Percentiles rank a stretch among this genome's conserved stretches.
phyloP scores from a whole-genome alignment of 2,888 invertebrate species.

The Lasioglossum oenotherae region DNA sequence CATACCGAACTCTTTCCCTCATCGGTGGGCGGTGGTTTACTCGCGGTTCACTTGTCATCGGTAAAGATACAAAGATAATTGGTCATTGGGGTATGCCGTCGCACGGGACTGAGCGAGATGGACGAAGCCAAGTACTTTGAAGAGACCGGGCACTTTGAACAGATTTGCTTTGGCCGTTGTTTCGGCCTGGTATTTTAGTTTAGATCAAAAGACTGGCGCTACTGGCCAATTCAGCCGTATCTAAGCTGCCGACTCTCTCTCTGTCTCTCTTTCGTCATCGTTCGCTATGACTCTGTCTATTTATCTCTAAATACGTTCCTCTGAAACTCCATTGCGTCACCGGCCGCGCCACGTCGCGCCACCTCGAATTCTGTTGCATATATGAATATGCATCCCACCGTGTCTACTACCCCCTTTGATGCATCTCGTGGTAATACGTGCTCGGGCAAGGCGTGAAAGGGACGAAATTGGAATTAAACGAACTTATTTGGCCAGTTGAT shows the following conservation, averaged over 20 bases:
- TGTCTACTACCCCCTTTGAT: slow-evolving; percentile 41
- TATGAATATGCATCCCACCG: slow-evolving; percentile 50
- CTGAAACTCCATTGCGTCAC: slow-evolving; percentile 27
- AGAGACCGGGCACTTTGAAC: slow-evolving; percentile 81
- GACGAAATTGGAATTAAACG: slow-evolving; percentile 19
- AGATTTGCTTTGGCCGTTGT: slow-evolving; percentile 83
- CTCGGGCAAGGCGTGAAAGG: not conserved
- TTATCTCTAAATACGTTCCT: slow-evolving; percentile 40
- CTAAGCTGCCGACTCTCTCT: slow-evolving; percentile 72
- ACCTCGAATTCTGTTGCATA: slow-evolving; percentile 45
- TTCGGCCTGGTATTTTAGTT: slow-evolving; percentile 84
- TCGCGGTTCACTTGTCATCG: slow-evolving; percentile 81
- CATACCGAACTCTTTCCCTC: slow-evolving; percentile 78
- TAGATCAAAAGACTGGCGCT: slow-evolving; percentile 82
- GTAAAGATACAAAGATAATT: slow-evolving; percentile 84
- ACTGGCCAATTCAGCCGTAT: slow-evolving; percentile 82
- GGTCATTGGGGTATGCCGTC: slow-evolving; percentile 81
- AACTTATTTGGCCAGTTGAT: slow-evolving; percentile 28
- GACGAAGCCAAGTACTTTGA: slow-evolving; percentile 79
- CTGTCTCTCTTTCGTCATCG: slow-evolving; percentile 36
- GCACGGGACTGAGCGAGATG: slow-evolving; percentile 77
- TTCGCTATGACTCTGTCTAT: slow-evolving; percentile 26
- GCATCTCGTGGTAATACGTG: slow-evolving; percentile 30
- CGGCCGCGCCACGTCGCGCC: not conserved
- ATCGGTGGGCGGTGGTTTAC: slow-evolving; percentile 77